Base-by-base conservation (phyloP, 2,888 invertebrate species). In the Callyntrura sp. region DNA sequence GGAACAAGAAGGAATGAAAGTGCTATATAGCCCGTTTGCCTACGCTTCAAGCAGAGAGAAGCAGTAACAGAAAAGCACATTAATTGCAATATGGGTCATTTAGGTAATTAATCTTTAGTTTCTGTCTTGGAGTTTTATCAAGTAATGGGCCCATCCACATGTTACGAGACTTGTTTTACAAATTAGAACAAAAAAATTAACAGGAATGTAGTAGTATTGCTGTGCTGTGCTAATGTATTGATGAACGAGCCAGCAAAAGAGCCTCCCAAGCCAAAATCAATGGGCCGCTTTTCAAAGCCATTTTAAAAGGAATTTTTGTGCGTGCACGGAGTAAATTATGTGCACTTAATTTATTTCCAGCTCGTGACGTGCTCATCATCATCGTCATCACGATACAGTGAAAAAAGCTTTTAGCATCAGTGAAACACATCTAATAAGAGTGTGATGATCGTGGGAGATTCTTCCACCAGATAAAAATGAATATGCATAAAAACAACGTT, bases 71-170 rank as follows among this genome's bases (percentile, higher is more conserved):
- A 60, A 60, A 65, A 20, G 35, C 35, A n/a, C 28, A 28, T 12
- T 25, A 65, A 14, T 65, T 28, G 35, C 28, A 65, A 65, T 28
- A 65, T 28, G 65, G 25, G 65, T 28, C 65, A 65, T 28, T 65
- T 65, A 35, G 35, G 6, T 35, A 65, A 28, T 65, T 65, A 65
- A 23, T 60, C 20, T 60, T 8, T 20, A 60, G 20, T n/a, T 23
- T 60, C 20, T 35, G 35, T 35, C 35, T 2, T 35, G 6, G 2
- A 35, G 35, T 35, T 35, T 35, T 35, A 35, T 35, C 6, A 35
- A 35, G 35, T 35, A 35, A 35, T 35, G 35, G 35, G 6, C 6
- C 3, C 35, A 35, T 35, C 3, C 35, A 35, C 6, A 35, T 4
- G 35, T 35, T 35, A 35, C 35, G 35, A 35, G 35, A 6, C 6